Evolutionary conservation across 1,140 invertebrate genomes (phyloP).

Genomic region (Octopus bimaculoides): DNA sequence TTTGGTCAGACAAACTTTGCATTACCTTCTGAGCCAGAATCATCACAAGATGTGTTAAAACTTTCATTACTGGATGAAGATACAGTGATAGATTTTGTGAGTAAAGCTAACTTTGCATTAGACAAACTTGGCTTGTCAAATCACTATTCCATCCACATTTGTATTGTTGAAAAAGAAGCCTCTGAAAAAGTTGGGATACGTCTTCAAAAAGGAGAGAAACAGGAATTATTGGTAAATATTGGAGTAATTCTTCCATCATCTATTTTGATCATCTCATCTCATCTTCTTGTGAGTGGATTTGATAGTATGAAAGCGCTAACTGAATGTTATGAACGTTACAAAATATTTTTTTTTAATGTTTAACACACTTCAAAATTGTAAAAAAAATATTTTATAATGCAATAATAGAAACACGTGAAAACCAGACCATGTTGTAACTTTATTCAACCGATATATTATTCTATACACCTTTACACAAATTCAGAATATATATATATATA

Average conservation of each 20-base stretch:
- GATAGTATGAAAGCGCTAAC: no score
- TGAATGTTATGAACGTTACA: no score
- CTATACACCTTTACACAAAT: no score
- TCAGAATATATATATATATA: no score
- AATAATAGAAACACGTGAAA: no score
- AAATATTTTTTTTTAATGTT: no score
- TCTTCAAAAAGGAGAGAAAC: constrained; percentile 18
- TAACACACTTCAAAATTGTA: no score
- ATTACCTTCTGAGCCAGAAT: background rate
- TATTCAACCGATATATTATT: no score
- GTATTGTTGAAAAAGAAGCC: constrained; percentile 16
- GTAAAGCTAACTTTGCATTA: constrained; percentile 26
- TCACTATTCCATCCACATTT: constrained; percentile 24
- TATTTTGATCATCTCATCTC: no score
- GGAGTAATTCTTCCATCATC: background rate
- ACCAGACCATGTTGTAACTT: no score
- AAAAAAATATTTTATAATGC: no score
- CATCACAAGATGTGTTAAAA: background rate
- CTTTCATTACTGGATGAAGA: background rate
- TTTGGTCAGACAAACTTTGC: background rate
- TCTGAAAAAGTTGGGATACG: constrained; percentile 21
- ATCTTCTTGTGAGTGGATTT: no score
- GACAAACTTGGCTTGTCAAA: constrained; percentile 21
- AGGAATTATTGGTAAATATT: constrained; percentile 15
- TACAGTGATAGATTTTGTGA: background rate